Percentiles rank a stretch among this genome's conserved stretches.
Conservation (phyloP, 1,140 invertebrate species). For the Atta texana region DNA sequence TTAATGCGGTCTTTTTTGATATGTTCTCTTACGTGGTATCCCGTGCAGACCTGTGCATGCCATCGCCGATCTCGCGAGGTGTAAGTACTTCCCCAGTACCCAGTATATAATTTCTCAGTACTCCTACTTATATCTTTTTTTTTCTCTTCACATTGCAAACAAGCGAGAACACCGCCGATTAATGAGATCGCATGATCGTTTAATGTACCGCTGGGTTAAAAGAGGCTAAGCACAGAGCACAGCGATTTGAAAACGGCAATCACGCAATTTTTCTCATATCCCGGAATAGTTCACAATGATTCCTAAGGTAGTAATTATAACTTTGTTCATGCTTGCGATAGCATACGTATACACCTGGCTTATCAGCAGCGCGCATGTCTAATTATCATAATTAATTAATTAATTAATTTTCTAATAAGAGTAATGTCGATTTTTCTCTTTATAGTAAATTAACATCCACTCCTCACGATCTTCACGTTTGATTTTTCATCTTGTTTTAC, state of each 20-base stretch:
- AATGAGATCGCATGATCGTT: slow-evolving; percentile 65
- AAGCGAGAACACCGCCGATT: slow-evolving; percentile 63
- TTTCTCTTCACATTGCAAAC: slow-evolving; percentile 16
- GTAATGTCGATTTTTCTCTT: not conserved
- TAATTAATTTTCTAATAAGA: not conserved
- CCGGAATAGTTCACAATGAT: not conserved
- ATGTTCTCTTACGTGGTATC: slow-evolving; percentile 82
- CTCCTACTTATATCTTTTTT: slow-evolving; percentile 27
- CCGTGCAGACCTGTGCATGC: slow-evolving; percentile 92
- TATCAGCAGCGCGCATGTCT: slow-evolving; percentile 3
- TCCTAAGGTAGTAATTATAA: not conserved
- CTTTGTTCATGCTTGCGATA: slow-evolving; percentile 2
- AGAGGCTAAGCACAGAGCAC: slow-evolving; percentile 47
- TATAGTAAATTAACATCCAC: not conserved
- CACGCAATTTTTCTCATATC: slow-evolving; percentile 17
- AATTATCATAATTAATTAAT: slow-evolving; percentile 15
- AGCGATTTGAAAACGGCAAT: slow-evolving; percentile 27
- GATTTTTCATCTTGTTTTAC: not conserved
- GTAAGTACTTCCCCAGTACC: slow-evolving; percentile 90
- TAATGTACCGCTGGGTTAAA: slow-evolving; percentile 13
- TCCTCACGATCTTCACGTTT: not conserved
- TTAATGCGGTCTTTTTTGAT: slow-evolving; percentile 79
- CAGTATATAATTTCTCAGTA: slow-evolving; percentile 68
- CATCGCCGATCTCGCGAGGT: slow-evolving; percentile 93
- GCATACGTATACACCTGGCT: not conserved